Evolutionary conservation across 2,797 vertebrate species (phyloP).

Genomic region (Poecilia velifera): DNA sequence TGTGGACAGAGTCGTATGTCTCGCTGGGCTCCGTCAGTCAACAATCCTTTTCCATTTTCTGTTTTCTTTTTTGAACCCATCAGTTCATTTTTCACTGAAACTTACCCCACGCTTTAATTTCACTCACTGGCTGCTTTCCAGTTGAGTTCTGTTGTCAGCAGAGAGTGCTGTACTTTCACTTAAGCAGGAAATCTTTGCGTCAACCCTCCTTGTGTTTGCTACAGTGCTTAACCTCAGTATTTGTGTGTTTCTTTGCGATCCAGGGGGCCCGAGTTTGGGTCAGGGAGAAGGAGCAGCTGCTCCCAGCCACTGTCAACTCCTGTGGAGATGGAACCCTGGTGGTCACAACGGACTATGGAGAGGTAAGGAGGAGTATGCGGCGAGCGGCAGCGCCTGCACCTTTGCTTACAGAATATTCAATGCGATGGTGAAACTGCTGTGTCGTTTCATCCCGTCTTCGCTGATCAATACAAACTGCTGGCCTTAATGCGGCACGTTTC

Average conservation of each 20-base stretch:
- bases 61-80: background rate
- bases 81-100: background rate
- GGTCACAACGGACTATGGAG: constrained; percentile 88
- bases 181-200: background rate
- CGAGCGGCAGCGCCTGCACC: background rate
- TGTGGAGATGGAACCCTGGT: constrained; percentile 83
- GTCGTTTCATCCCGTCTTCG: constrained; percentile 34
- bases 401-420: constrained; percentile 28
- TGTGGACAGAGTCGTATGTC: background rate
- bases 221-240: background rate
- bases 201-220: background rate
- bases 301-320: constrained; percentile 86
- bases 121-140: background rate
- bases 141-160: background rate
- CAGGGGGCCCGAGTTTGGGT: constrained; percentile 92
- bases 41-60: background rate
- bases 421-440: constrained; percentile 36
- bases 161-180: background rate
- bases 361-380: constrained; percentile 75
- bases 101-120: background rate
- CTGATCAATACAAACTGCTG: constrained; percentile 49
- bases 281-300: constrained; percentile 86
- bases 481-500: constrained; percentile 55
- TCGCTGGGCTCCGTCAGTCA: background rate
- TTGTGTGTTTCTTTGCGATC: constrained; percentile 68